A percentile compares a stretch with the other conserved stretches of the same genome.
Conservation (phyloP, 2,113 vertebrate species). For the Merops nubicus region DNA sequence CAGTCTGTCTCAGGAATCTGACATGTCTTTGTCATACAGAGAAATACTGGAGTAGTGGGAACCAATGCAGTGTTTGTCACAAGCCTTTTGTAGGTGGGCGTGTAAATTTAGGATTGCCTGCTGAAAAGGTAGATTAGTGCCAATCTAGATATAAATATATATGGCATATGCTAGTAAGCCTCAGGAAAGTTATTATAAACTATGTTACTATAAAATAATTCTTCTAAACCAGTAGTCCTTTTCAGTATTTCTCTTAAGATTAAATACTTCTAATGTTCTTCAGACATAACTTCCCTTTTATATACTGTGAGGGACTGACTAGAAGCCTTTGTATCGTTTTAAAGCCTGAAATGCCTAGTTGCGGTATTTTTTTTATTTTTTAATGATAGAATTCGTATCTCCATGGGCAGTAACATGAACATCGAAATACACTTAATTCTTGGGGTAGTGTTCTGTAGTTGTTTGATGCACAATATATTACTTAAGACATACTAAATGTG, state of each 20-base stretch:
- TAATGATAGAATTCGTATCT: neutral
- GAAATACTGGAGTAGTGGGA: neutral
- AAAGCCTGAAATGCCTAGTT: neutral
- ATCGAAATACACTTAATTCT: neutral
- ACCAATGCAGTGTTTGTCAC: neutral
- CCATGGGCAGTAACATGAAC: neutral
- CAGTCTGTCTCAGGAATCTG: neutral
- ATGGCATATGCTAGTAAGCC: neutral
- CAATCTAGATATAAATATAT: neutral
- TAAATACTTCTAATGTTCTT: neutral
- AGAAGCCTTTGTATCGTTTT: neutral
- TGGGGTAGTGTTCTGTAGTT: neutral
- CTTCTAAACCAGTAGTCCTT: neutral
- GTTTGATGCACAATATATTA: neutral
- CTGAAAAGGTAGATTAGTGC: neutral
- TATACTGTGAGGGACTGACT: neutral
- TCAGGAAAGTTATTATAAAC: neutral
- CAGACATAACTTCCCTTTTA: neutral
- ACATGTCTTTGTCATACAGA: neutral
- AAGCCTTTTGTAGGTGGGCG: neutral
- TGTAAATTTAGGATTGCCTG: slow-evolving; percentile 1
- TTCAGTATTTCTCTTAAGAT: neutral
- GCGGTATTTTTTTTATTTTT: neutral
- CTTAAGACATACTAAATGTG: neutral
- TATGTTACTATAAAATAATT: neutral